Evolutionary conservation across 2,113 vertebrate species (phyloP).

Genomic region (Paratilapia polleni): DNA sequence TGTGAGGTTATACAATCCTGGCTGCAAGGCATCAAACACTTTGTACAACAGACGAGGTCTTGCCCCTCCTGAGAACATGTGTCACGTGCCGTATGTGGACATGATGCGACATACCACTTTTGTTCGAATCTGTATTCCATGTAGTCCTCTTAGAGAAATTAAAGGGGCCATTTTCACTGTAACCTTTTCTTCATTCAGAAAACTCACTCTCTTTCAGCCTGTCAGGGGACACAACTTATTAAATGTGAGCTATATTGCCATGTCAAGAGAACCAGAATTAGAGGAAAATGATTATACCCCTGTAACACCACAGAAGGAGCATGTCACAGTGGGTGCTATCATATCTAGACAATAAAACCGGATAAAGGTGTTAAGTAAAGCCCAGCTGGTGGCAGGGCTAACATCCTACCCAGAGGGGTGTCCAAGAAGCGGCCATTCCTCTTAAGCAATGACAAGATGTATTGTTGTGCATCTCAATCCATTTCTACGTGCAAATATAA

Average conservation of each 20-base stretch:
- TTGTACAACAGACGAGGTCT: not conserved
- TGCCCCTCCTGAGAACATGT: not conserved
- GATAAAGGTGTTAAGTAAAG: conserved; percentile 23
- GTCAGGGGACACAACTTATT: conserved; percentile 40
- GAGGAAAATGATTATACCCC: conserved; percentile 37
- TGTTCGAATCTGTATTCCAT: conserved; percentile 20
- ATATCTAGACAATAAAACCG: conserved; percentile 3
- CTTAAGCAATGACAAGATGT: not conserved
- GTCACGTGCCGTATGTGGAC: not conserved
- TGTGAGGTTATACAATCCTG: not conserved
- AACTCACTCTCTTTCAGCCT: not conserved
- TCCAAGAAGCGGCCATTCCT: not conserved
- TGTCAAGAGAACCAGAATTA: conserved; percentile 16
- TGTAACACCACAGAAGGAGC: not conserved
- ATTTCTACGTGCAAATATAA: not conserved
- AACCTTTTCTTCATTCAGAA: conserved; percentile 50
- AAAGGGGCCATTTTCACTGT: conserved; percentile 10
- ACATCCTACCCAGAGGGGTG: not conserved
- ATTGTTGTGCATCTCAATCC: not conserved
- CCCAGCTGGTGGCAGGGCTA: not conserved
- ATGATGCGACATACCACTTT: not conserved
- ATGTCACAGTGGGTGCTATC: not conserved
- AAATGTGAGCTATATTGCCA: conserved; percentile 13
- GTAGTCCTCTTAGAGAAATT: conserved; percentile 12
- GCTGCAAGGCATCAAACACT: not conserved